Conservation (phyloP, 2,797 vertebrate species). For the Phrynocephalus vlangalii region DNA sequence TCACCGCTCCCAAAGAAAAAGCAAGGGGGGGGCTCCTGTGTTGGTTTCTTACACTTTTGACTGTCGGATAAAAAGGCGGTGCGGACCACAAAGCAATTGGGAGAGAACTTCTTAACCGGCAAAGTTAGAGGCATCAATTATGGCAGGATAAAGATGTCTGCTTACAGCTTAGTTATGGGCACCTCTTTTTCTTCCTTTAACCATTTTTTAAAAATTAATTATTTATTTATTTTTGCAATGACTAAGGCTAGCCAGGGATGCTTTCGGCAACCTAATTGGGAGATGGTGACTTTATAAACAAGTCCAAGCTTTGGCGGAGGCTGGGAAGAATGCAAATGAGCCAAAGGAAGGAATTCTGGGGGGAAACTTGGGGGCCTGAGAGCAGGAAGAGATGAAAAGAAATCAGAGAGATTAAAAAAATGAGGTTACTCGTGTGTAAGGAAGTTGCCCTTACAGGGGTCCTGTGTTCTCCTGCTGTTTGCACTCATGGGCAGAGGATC, state of each 20-base stretch:
- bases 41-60: conserved; percentile 77
- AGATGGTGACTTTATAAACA: conserved; percentile 77
- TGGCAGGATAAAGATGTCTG: conserved; percentile 82
- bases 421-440: conserved; percentile 23
- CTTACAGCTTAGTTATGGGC: conserved; percentile 74
- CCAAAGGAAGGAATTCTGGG: conserved; percentile 44
- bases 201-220: conserved; percentile 61
- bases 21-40: conserved; percentile 69
- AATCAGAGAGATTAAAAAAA: conserved; percentile 33
- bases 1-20: conserved; percentile 69
- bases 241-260: conserved; percentile 66
- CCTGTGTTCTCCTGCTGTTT: conserved; percentile 33
- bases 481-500: conserved; percentile 40
- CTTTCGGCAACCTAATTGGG: conserved; percentile 77
- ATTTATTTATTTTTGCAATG: conserved; percentile 28
- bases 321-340: conserved; percentile 72
- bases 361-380: conserved; percentile 29
- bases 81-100: conserved; percentile 75
- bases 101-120: conserved; percentile 70
- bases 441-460: conserved; percentile 9
- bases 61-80: conserved; percentile 77
- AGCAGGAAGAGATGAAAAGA: conserved; percentile 34
- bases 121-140: conserved; percentile 82
- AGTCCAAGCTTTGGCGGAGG: conserved; percentile 68
- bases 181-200: conserved; percentile 60